Base-by-base conservation (phyloP, 1,140 invertebrate species). In the Sesamia nonagrioides region DNA sequence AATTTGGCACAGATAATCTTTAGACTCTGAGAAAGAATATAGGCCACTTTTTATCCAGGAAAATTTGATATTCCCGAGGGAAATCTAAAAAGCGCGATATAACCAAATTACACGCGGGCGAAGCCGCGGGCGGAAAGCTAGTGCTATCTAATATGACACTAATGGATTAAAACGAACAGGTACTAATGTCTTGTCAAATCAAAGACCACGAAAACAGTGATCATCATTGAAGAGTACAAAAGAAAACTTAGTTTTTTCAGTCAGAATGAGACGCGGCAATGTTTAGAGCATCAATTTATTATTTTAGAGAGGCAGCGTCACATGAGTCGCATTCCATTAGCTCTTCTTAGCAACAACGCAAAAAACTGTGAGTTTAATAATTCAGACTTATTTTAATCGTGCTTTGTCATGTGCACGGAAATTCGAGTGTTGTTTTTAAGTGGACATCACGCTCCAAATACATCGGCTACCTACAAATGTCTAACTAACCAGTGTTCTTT, bases 281-380 rank as follows among this genome's bases (percentile, higher is more conserved):
- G 82, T 84, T 82, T 81, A 77, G 72, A 76, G 21, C 81, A 60
- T 83, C 78, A 82, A 88, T 84, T 69, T 69, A 69, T 75, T 84
- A 87, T 87, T 89, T 88, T 82, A 27, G 84, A 81, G 54, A 58
- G 75, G 77, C 71, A 37, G 84, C 86, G 82, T 88, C 86, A 87
- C 79, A 17, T 45, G 27, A 69, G 50, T 35, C 79, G 82, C 78
- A 89, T 88, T 88, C 87, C 83, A 27, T 50, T 27, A 17, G 77
- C 40, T 63, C 52, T 37, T 78, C 81, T 78, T 86, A 87, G 84
- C 84, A 87, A 88, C 87, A 21, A 50, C 42, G 11, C 18, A 37
- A 74, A 74, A 74, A 74, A 60, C 11, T 33, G 18, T 17, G 27
- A 8, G 72, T 60, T 61, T 61, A 73, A 73, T 54, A 54, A 77